Evolutionary conservation across 2,888 invertebrate species (phyloP).

Genomic region (Smittia aterrima): DNA sequence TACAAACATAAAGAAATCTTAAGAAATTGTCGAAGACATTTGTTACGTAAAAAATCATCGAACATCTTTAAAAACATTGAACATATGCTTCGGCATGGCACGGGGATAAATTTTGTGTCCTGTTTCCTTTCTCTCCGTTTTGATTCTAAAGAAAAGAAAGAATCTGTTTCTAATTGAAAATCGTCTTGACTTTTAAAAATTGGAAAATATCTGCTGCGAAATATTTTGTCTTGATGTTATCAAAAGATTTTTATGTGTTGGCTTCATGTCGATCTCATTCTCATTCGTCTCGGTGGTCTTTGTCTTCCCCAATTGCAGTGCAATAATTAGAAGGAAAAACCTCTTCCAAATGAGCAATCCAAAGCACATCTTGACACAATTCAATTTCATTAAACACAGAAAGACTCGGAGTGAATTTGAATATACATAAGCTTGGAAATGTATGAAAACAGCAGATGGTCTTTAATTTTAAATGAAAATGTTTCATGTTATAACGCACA

Average conservation of each 20-base stretch:
- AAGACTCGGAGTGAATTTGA: constrained; percentile 4
- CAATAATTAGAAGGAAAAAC: background rate
- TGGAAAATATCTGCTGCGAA: background rate
- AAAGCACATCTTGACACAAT: background rate
- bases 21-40: too few relatives aligned
- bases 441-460: constrained; percentile 39
- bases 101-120: constrained; percentile 26
- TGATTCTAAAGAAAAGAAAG: background rate
- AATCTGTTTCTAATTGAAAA: background rate
- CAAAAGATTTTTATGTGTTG: too few relatives aligned
- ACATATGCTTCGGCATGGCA: constrained; percentile 13
- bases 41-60: too few relatives aligned
- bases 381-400: background rate
- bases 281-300: too few relatives aligned
- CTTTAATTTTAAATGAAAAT: constrained; percentile 10
- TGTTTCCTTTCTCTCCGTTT: background rate
- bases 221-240: too few relatives aligned
- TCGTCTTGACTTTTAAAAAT: background rate
- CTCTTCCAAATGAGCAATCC: background rate
- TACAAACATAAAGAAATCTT: too few relatives aligned
- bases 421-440: constrained; percentile 16
- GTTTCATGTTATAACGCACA: constrained; percentile 20
- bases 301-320: too few relatives aligned
- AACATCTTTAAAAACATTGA: too few relatives aligned
- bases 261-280: too few relatives aligned